Evolutionary conservation across 2,888 invertebrate species (phyloP).

Genomic region (Stenoptilia bipunctidactyla): DNA sequence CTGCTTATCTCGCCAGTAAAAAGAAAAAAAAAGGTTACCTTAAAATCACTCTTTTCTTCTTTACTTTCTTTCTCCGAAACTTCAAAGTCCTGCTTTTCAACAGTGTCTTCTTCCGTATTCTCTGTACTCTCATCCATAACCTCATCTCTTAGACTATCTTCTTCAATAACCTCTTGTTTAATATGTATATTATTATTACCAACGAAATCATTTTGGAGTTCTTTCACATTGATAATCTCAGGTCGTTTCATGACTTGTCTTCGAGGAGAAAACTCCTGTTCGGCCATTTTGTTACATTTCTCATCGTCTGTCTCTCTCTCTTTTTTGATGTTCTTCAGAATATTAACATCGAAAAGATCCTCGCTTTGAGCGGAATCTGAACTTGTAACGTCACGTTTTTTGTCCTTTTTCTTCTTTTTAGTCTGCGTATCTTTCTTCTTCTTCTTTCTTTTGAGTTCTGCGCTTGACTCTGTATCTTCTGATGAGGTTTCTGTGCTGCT

Average conservation of each 20-base stretch:
- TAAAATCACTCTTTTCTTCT: slow-evolving; percentile 14
- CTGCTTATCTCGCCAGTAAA: too few species aligned
- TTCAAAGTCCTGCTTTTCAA: slow-evolving; percentile 13
- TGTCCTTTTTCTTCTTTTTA: slow-evolving; percentile 18
- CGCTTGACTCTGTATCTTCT: slow-evolving; percentile 29
- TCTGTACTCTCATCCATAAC: not conserved
- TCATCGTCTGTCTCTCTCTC: slow-evolving; percentile 56
- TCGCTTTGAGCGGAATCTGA: slow-evolving; percentile 39
- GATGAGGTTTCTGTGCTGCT: slow-evolving; percentile 26
- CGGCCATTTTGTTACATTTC: slow-evolving; percentile 18
- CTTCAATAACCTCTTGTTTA: slow-evolving; percentile 37
- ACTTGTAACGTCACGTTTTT: slow-evolving; percentile 30
- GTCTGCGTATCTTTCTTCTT: slow-evolving; percentile 19
- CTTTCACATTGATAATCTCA: slow-evolving; percentile 59
- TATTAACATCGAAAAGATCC: slow-evolving; percentile 49
- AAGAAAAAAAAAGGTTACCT: slow-evolving; percentile 19
- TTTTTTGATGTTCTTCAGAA: slow-evolving; percentile 56
- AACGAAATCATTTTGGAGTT: slow-evolving; percentile 56
- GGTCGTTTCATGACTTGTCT: slow-evolving; percentile 29
- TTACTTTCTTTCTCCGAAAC: slow-evolving; percentile 4
- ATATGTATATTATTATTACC: slow-evolving; percentile 46
- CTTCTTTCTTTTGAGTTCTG: slow-evolving; percentile 20
- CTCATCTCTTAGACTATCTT: not conserved
- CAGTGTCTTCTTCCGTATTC: slow-evolving; percentile 2
- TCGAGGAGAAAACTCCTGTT: slow-evolving; percentile 37